phyloP scores from a whole-genome alignment of 2,888 invertebrate species.

The Siphlonurus alternatus region DNA sequence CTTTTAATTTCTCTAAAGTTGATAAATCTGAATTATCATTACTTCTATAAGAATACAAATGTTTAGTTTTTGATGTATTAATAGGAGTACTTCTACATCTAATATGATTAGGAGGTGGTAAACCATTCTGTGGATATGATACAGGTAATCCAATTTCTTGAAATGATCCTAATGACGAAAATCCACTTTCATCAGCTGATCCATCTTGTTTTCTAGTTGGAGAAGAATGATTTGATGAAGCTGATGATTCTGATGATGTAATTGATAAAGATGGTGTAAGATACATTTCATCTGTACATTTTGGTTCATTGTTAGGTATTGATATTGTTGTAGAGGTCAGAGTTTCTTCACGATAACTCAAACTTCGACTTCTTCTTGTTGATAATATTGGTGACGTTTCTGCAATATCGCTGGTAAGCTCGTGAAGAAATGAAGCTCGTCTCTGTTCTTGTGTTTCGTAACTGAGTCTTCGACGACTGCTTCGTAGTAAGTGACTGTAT shows the following conservation, averaged over 20 bases:
- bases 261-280: not conserved
- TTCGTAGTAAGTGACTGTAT: not conserved
- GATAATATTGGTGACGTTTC: not conserved
- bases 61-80: not conserved
- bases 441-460: not conserved
- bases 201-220: not conserved
- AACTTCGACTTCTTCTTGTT: not conserved
- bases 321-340: not conserved
- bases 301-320: not conserved
- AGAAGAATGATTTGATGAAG: not conserved
- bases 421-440: not conserved
- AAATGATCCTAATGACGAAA: not conserved
- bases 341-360: not conserved
- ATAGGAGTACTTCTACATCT: constrained; percentile 1
- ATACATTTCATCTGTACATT: too few species aligned
- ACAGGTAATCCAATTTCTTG: not conserved
- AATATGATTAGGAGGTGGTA: not conserved
- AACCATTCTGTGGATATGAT: not conserved
- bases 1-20: not conserved
- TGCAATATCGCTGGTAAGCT: not conserved
- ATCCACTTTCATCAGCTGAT: not conserved
- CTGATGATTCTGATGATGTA: not conserved
- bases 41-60: not conserved
- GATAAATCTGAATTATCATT: not conserved
- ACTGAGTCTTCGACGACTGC: not conserved